Conservation (phyloP, 2,113 vertebrate species). For the Micromys minutus region DNA sequence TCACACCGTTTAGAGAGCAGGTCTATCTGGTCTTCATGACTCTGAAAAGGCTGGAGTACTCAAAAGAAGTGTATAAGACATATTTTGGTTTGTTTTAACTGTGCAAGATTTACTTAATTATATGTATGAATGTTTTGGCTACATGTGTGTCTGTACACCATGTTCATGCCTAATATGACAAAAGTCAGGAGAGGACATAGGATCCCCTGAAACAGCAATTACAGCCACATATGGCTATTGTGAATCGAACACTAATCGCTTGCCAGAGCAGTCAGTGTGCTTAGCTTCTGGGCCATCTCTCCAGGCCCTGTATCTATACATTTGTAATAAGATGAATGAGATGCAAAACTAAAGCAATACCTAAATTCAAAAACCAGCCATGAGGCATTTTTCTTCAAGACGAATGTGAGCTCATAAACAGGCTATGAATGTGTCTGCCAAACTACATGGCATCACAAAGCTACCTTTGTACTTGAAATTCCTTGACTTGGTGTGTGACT, state of each 20-base stretch:
- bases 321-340: not conserved
- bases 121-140: not conserved
- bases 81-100: not conserved
- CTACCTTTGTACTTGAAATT: not conserved
- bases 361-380: not conserved
- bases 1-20: not conserved
- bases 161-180: not conserved
- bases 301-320: not conserved
- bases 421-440: not conserved
- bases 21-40: not conserved
- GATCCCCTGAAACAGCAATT: not conserved
- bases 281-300: not conserved
- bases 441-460: not conserved
- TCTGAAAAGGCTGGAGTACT: not conserved
- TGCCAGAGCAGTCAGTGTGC: too few species aligned
- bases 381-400: conserved; percentile 6
- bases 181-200: not conserved
- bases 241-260: too few species aligned
- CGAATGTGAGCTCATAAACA: not conserved
- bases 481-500: conserved; percentile 1
- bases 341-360: not conserved
- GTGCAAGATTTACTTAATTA: not conserved
- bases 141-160: not conserved
- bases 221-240: not conserved
- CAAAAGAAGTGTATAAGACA: not conserved